These are phyloP conservation scores for Mus minutoides DNA, from an alignment of 2,797 vertebrate species.

Conservation along the genomic window DNA sequence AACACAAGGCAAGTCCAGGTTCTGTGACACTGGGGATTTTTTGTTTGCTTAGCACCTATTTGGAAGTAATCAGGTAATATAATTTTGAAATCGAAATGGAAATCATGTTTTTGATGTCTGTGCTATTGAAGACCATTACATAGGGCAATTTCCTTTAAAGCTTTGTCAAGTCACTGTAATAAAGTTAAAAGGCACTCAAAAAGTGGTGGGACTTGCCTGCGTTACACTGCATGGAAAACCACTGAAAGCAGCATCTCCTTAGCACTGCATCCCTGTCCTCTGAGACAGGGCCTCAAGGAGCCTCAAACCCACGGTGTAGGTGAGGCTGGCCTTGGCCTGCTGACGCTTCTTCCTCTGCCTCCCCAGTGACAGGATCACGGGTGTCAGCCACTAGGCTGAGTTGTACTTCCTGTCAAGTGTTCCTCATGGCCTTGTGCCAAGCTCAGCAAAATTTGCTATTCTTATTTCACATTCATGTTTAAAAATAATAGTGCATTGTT, in stretches of 20 bases:
- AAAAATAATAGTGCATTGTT: slow-evolving; percentile 68
- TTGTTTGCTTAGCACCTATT: slow-evolving; percentile 85
- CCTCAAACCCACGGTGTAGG: neutral
- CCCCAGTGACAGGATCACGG: neutral
- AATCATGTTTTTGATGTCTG: slow-evolving; percentile 71
- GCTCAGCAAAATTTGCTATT: slow-evolving; percentile 66
- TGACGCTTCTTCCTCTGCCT: neutral
- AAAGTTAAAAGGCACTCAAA: slow-evolving; percentile 89
- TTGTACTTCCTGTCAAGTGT: neutral
- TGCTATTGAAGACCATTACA: slow-evolving; percentile 39
- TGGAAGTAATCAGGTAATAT: slow-evolving; percentile 81
- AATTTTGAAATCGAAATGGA: slow-evolving; percentile 77
- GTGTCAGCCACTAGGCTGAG: neutral
- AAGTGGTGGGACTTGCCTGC: slow-evolving; percentile 69
- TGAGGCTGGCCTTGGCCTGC: neutral
- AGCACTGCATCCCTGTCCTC: slow-evolving; percentile 66
- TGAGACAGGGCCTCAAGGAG: neutral
- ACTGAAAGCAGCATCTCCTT: slow-evolving; percentile 66
- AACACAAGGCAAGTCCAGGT: slow-evolving; percentile 85
- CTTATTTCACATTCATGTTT: slow-evolving; percentile 71
- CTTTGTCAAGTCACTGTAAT: slow-evolving; percentile 79
- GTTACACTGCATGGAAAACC: slow-evolving; percentile 32
- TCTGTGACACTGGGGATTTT: slow-evolving; percentile 75
- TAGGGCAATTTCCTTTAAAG: slow-evolving; percentile 85
- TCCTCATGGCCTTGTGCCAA: neutral